Evolutionary conservation across 1,140 invertebrate genomes (phyloP).

Genomic region (Batillaria attramentaria): DNA sequence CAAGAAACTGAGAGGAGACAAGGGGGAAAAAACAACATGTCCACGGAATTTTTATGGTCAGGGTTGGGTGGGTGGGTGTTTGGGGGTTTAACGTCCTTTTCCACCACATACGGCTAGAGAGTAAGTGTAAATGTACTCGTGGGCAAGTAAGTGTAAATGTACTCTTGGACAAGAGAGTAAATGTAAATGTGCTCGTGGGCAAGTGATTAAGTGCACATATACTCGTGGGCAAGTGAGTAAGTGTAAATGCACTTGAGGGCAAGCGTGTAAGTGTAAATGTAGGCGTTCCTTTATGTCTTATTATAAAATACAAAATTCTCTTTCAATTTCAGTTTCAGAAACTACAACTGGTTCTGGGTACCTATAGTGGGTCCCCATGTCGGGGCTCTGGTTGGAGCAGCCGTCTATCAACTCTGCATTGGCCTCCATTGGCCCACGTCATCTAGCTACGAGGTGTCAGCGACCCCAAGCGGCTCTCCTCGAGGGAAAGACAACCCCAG

Average conservation of each 20-base stretch:
- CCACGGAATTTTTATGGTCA: no score
- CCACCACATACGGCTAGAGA: no score
- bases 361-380: slow-evolving; percentile 75
- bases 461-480: no score
- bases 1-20: no score
- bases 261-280: not conserved
- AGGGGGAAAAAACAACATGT: no score
- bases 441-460: not conserved
- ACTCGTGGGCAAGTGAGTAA: not conserved
- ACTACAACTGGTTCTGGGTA: slow-evolving; percentile 76
- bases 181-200: not conserved
- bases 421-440: slow-evolving; percentile 74
- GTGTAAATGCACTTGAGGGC: not conserved
- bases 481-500: not conserved
- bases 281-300: not conserved
- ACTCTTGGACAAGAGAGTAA: not conserved
- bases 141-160: no score
- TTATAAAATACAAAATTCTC: not conserved
- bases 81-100: no score
- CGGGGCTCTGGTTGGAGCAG: slow-evolving; percentile 74
- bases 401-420: slow-evolving; percentile 77
- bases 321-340: slow-evolving; percentile 59
- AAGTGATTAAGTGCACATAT: not conserved
- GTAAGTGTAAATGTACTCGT: no score
- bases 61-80: no score